phyloP scores from a whole-genome alignment of 2,888 invertebrate species.

The Xiphydria camelus region DNA sequence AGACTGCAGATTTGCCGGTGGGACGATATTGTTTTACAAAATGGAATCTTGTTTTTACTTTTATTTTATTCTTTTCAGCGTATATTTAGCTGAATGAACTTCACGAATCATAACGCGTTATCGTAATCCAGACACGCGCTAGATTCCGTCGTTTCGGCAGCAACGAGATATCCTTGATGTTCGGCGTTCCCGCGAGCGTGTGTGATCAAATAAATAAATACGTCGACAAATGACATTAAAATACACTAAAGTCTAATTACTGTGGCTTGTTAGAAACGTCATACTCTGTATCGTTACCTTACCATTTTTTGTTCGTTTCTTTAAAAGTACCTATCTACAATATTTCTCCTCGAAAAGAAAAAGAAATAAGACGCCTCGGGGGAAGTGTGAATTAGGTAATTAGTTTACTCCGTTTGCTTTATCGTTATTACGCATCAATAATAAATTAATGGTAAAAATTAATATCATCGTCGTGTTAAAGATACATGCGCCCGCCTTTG shows the following conservation, averaged over 20 bases:
- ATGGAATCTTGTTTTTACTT: too few relatives aligned
- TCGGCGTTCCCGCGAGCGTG: conserved; percentile 19
- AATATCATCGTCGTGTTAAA: not conserved
- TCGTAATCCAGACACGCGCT: too few relatives aligned
- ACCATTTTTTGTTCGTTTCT: not conserved
- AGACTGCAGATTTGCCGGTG: too few relatives aligned
- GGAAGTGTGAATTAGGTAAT: too few relatives aligned
- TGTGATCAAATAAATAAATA: conserved; percentile 34
- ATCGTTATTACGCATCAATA: not conserved
- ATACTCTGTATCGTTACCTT: conserved; percentile 2
- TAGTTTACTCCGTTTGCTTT: conserved; percentile 1
- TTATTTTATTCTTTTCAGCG: too few relatives aligned
- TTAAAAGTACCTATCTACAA: not conserved
- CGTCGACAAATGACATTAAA: conserved; percentile 22
- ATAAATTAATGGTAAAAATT: not conserved
- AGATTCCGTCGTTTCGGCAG: too few relatives aligned
- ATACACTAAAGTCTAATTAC: conserved; percentile 29
- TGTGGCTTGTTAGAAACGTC: conserved; percentile 22
- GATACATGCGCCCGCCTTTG: too few relatives aligned
- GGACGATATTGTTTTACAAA: too few relatives aligned
- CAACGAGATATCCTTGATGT: too few relatives aligned
- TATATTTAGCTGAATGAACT: too few relatives aligned
- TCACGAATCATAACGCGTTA: too few relatives aligned
- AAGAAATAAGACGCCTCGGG: conserved; percentile 7
- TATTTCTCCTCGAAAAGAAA: not conserved